Conservation (phyloP, 2,797 vertebrate species). For the Darevskia nairensis region DNA sequence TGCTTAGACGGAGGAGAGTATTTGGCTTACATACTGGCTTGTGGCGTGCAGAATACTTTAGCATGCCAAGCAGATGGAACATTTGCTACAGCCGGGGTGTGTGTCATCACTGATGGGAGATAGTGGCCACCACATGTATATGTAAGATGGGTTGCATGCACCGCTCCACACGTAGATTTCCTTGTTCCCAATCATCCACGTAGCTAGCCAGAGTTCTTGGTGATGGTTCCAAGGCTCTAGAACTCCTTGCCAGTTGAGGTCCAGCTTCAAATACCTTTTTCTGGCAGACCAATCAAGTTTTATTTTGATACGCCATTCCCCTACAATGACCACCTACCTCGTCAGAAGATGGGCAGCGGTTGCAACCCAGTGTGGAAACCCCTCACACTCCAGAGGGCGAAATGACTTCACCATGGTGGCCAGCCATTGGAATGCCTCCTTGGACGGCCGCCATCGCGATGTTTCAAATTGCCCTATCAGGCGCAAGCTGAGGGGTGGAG, state of each 20-base stretch:
- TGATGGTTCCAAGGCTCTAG: neutral
- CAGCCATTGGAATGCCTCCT: too few species aligned
- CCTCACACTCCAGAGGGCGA: too few species aligned
- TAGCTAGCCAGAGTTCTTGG: neutral
- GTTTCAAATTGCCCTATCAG: too few species aligned
- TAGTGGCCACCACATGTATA: neutral
- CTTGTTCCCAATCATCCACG: neutral
- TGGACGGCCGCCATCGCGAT: too few species aligned
- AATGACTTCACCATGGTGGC: too few species aligned
- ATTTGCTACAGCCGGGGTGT: neutral
- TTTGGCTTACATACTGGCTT: slow-evolving; percentile 2
- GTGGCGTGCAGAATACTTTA: neutral
- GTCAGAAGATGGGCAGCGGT: too few species aligned
- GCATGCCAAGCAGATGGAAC: neutral
- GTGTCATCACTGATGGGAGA: neutral
- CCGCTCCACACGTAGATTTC: neutral
- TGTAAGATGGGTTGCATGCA: neutral
- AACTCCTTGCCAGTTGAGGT: neutral
- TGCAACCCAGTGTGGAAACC: too few species aligned
- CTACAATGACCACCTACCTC: too few species aligned
- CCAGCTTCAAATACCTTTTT: neutral
- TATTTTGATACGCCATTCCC: too few species aligned
- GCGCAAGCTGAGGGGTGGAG: too few species aligned
- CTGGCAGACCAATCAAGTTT: too few species aligned
- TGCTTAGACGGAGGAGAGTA: neutral